Evolutionary conservation across 2,113 vertebrate genomes (phyloP).

Genomic region (Chloebia gouldiae): DNA sequence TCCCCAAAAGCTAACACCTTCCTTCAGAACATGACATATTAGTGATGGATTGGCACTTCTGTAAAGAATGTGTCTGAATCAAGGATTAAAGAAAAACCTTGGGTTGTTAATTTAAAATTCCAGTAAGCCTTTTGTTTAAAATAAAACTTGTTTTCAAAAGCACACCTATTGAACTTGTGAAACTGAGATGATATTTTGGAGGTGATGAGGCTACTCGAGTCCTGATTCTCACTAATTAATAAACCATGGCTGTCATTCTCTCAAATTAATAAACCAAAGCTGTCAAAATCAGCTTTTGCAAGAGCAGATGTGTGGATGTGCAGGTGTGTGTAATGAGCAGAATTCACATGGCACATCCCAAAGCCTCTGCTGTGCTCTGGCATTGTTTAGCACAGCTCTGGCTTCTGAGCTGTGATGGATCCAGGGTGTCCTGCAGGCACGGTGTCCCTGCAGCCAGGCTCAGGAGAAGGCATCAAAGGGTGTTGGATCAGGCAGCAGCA

Average conservation of each 20-base stretch:
- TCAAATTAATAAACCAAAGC: neutral
- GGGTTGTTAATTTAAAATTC: neutral
- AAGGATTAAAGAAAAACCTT: neutral
- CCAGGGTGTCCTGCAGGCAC: rapidly evolving
- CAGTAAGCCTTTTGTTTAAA: neutral
- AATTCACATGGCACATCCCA: neutral
- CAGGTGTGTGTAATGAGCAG: neutral
- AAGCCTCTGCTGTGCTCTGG: neutral
- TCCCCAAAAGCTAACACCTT: neutral
- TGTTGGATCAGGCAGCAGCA: neutral
- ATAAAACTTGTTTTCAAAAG: neutral
- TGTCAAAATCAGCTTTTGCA: neutral
- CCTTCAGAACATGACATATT: neutral
- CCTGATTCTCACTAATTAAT: neutral
- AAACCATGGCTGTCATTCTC: neutral
- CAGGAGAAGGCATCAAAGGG: neutral
- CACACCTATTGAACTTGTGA: neutral
- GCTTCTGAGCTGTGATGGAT: neutral
- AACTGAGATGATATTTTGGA: neutral
- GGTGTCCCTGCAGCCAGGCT: neutral
- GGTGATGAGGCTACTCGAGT: neutral
- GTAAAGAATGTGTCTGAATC: neutral
- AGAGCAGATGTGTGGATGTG: neutral
- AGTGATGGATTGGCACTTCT: neutral
- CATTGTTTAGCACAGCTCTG: rapidly evolving